Percentiles rank a stretch among this genome's conserved stretches.
phyloP scores from a whole-genome alignment of 2,888 invertebrate species.

The Lomographa bimaculata region DNA sequence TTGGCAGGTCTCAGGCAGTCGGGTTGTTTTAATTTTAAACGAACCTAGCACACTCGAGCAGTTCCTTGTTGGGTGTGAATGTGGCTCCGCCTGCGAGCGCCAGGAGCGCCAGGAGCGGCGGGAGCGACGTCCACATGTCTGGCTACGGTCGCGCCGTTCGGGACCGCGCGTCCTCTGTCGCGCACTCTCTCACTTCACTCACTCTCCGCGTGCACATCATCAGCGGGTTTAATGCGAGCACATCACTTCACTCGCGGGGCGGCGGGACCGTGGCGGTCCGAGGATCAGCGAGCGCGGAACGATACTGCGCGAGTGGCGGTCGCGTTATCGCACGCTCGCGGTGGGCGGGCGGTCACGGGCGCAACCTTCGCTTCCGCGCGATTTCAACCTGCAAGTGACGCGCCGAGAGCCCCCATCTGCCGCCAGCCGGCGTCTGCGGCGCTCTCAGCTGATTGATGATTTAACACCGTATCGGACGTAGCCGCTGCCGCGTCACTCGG shows the following conservation, averaged over 20 bases:
- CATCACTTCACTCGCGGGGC: constrained; percentile 62
- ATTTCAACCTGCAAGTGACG: constrained; percentile 68
- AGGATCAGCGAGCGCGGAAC: constrained; percentile 70
- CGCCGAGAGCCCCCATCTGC: constrained; percentile 17
- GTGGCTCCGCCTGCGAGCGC: constrained; percentile 64
- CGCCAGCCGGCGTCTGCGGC: constrained; percentile 42
- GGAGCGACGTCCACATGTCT: constrained; percentile 69
- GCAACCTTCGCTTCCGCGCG: constrained; percentile 76
- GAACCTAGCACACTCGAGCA: constrained; percentile 80
- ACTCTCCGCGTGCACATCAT: constrained; percentile 67
- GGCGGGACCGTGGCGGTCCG: constrained; percentile 57
- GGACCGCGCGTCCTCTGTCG: constrained; percentile 57
- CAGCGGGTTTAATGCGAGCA: constrained; percentile 54
- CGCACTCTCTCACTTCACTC: constrained; percentile 68
- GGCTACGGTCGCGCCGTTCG: constrained; percentile 61
- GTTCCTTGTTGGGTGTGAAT: constrained; percentile 68
- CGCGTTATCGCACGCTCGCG: constrained; percentile 41
- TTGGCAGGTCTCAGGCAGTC: constrained; percentile 17
- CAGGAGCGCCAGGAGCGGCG: constrained; percentile 63
- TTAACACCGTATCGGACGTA: constrained; percentile 28
- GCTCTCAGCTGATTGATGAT: constrained; percentile 34
- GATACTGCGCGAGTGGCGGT: constrained; percentile 65
- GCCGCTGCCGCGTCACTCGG: constrained; percentile 20
- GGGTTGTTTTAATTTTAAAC: constrained; percentile 35
- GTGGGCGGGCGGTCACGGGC: constrained; percentile 77